Percentiles rank a stretch among this genome's conserved stretches.
Evolutionary conservation across 2,888 invertebrate genomes (phyloP).

Genomic region (Masnerella sp.): DNA sequence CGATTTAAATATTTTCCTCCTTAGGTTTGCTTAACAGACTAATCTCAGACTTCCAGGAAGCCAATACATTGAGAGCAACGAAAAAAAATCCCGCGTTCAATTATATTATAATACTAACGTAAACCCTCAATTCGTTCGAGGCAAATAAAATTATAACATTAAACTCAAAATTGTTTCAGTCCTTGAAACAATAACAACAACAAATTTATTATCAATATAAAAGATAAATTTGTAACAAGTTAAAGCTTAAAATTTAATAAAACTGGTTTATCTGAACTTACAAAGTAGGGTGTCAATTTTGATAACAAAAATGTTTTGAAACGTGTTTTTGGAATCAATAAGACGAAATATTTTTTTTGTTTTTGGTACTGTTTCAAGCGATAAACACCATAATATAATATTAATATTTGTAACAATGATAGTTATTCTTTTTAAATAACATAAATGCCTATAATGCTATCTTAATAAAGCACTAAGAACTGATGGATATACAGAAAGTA

Average conservation of each 20-base stretch:
- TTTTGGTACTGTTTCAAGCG: slow-evolving; percentile 20
- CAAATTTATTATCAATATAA: not conserved
- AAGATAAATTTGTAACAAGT: not conserved
- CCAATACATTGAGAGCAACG: slow-evolving; percentile 8
- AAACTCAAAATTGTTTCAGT: slow-evolving; percentile 26
- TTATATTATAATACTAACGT: slow-evolving; percentile 39
- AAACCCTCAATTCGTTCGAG: slow-evolving; percentile 11
- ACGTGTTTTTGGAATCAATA: no score
- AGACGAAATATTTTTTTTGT: not conserved
- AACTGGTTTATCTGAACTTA: no score
- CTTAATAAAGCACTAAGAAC: slow-evolving; percentile 32
- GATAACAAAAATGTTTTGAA: no score
- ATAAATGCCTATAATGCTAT: slow-evolving; percentile 34
- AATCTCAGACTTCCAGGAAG: slow-evolving; percentile 27
- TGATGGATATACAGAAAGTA: slow-evolving; percentile 33
- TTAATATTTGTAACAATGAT: slow-evolving; percentile 47
- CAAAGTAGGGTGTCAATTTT: no score
- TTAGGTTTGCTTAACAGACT: no score
- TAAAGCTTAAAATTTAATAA: no score
- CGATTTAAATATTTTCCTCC: slow-evolving; percentile 1
- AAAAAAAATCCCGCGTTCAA: slow-evolving; percentile 20
- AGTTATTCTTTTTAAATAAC: slow-evolving; percentile 47
- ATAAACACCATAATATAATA: slow-evolving; percentile 38
- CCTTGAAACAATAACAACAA: slow-evolving; percentile 13
- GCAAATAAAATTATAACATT: slow-evolving; percentile 45